A percentile compares a stretch with the other conserved stretches of the same genome.
These are phyloP conservation scores for Leucania comma DNA, from an alignment of 2,888 invertebrate genomes.

Conservation along the genomic window DNA sequence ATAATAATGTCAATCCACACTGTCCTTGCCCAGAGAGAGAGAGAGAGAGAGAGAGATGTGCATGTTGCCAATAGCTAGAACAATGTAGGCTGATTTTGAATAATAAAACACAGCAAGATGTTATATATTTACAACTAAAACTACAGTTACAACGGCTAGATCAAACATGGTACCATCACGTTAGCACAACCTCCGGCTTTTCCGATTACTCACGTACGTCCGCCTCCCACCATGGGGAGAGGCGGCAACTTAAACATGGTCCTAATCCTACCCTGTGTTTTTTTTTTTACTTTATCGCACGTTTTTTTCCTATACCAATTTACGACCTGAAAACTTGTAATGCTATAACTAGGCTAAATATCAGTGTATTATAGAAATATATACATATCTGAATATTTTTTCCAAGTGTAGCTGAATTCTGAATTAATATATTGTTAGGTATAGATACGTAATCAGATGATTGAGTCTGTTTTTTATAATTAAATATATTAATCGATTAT, in stretches of 20 bases:
- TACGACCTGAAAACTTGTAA: background rate
- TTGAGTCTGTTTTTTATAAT: too few species aligned
- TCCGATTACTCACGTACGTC: background rate
- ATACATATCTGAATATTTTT: background rate
- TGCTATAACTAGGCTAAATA: background rate
- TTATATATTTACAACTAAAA: background rate
- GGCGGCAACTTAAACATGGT: background rate
- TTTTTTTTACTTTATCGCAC: background rate
- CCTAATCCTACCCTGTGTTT: slow-evolving; percentile 9
- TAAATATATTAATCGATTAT: too few species aligned
- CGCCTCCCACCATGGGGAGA: background rate
- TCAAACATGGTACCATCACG: background rate
- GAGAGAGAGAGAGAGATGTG: too few species aligned
- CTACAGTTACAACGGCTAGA: background rate
- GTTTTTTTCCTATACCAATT: background rate
- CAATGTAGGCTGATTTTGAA: background rate
- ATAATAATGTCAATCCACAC: too few species aligned
- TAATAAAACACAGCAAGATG: too few species aligned
- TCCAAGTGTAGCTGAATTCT: too few species aligned
- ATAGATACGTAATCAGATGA: too few species aligned
- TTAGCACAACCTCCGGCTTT: background rate
- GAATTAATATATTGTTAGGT: too few species aligned
- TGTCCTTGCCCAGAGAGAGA: too few species aligned
- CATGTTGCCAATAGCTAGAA: background rate
- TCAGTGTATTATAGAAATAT: background rate